Percentiles rank a stretch among this genome's conserved stretches.
phyloP scores from a whole-genome alignment of 2,797 vertebrate species.

The Sebastes vulpes region DNA sequence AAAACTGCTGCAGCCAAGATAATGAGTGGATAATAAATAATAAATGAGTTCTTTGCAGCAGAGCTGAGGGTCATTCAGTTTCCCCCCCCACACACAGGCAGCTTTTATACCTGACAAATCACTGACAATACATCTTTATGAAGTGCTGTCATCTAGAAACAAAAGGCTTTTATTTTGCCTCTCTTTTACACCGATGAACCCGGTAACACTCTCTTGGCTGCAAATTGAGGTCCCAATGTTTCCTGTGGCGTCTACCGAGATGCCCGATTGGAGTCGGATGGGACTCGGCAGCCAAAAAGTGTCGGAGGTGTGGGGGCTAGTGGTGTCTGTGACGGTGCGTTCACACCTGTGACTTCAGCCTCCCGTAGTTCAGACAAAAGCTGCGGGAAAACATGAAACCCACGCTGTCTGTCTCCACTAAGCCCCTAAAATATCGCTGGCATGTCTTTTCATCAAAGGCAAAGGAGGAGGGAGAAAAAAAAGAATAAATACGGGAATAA shows the following conservation, averaged over 20 bases:
- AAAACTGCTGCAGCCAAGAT: background rate
- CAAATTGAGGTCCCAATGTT: constrained; percentile 44
- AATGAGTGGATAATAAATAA: background rate
- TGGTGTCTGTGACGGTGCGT: constrained; percentile 21
- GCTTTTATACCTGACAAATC: constrained; percentile 38
- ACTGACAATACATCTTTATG: background rate
- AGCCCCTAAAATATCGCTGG: constrained; percentile 66
- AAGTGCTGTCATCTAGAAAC: background rate
- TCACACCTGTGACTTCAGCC: constrained; percentile 73
- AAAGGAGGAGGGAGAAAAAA: background rate
- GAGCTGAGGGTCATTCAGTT: background rate
- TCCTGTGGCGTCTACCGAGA: constrained; percentile 47
- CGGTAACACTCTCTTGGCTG: constrained; percentile 24
- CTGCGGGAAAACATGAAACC: constrained; percentile 69
- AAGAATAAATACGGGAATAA: constrained; percentile 50
- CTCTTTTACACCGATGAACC: constrained; percentile 1
- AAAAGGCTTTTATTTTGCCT: constrained; percentile 21
- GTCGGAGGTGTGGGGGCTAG: background rate
- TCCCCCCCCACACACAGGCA: background rate
- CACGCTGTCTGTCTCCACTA: constrained; percentile 68
- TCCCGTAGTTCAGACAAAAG: constrained; percentile 66
- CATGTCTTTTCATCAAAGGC: constrained; percentile 68
- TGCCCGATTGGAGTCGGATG: constrained; percentile 43
- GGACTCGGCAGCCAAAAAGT: constrained; percentile 29
- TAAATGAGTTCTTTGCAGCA: background rate